Base-by-base conservation (phyloP, 2,888 invertebrate genomes). In the Autographa pulchrina region DNA sequence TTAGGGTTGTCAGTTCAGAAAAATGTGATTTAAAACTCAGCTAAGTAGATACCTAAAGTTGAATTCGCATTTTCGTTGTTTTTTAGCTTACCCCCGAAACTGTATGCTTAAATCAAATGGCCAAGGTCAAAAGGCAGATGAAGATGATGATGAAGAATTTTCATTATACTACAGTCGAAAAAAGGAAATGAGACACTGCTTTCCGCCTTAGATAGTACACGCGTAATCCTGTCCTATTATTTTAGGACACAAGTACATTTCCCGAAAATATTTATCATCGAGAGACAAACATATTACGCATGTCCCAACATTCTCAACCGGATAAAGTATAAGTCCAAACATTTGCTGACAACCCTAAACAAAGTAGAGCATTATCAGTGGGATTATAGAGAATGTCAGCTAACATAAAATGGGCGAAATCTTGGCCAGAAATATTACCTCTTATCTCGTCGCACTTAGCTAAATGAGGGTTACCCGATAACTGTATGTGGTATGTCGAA, bases 361-460 rank as follows among this genome's bases (percentile, higher is more conserved):
- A 75, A 5, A 56, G 35, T 5, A n/a, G n/a, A n/a, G 59, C 41
- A 68, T 66, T 76, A 76, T 65, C 69, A 62, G 65, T 58, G n/a
- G 61, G 78, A 68, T 78, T 71, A 77, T 68, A 65, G 7, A 61
- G 48, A 73, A 68, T 70, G 65, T 67, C 65, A 68, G 62, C 69
- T 73, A 61, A 70, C 31, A 59, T 58, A 70, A 69, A 77, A 54
- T 56, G 65, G 35, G 14, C 61, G 61, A 61, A 76, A 67, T 67
- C 43, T 68, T 52, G 43, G 18, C 56, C 66, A 58, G 41, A 75
- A 67, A 70, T 78, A 77, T 67, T 54, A 56, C 48, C 43, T 41
- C 63, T 70, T 77, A 77, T 78, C 77, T 70, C 35, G 64, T 60
- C 38, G 8, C n/a, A 32, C 48, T 2, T 8, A 38, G 60, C 35